Base-by-base conservation (phyloP, 2,113 vertebrate genomes). In the Antechinus stuartii region DNA sequence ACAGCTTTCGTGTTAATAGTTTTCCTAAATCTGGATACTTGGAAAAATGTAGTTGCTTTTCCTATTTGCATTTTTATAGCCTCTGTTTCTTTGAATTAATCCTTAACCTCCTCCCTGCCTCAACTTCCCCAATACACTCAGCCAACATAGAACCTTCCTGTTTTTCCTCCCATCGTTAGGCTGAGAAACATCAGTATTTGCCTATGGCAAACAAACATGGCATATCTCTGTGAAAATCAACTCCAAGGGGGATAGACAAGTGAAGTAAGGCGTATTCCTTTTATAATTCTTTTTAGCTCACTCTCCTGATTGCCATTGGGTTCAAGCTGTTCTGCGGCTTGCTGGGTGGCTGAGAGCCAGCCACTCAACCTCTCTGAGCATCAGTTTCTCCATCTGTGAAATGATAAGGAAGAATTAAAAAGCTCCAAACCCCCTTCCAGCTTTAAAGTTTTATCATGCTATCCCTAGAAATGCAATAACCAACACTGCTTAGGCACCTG, bases 221-320 rank as follows among this genome's bases (percentile, higher is more conserved):
- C 93, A 94, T 91, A 96, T 96, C 89, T 97, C 93, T 53, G 16
- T 94, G 95, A 94, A 68, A 96, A 97, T 92, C 52, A 97, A 96
- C 90, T 68, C 92, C 93, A 94, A 92, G 89, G 92, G 42, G 95
- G 91, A 92, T n/a, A 30, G 89, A 92, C 56, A 23, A 92, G 8
- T 89, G 47, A 94, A 96, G 55, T 91, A 61, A 91, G n/a, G 91
- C 52, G 16, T 26, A n/a, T 1, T 26, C 26, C 68, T 94, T 54
- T 84, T 42, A 42, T 10, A 30, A 11, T 76, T 84, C 23, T 91
- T 94, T 96, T 93, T 94, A 96, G 90, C 90, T 55, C 54, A 68
- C 23, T 57, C 91, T 61, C 55, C 94, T 94, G 92, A 94, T 96
- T 97, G 96, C 56, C 90, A 90, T 90, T 92, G 93, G 54, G 89